Evolutionary conservation across 2,113 vertebrate species (phyloP).

Genomic region (Pomatorhinus ruficollis): DNA sequence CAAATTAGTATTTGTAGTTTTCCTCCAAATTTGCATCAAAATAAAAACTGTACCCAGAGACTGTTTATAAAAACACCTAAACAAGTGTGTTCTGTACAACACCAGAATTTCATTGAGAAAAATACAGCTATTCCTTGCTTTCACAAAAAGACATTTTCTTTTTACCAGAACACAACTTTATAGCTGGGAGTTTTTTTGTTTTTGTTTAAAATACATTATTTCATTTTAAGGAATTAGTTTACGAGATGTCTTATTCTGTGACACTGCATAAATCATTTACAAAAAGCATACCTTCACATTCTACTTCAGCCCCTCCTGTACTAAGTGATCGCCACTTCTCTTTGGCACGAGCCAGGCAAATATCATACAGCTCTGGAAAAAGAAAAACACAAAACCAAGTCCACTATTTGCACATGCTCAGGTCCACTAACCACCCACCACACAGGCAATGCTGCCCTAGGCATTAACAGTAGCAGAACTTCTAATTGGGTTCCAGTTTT

Average conservation of each 20-base stretch:
- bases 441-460: rapidly evolving
- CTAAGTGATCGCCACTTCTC: constrained; percentile 86
- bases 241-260: background rate
- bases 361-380: constrained; percentile 87
- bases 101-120: background rate
- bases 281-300: constrained; percentile 79
- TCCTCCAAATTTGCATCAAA: background rate
- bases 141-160: background rate
- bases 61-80: background rate
- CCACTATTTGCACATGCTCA: background rate
- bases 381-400: background rate
- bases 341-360: constrained; percentile 90
- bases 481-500: background rate
- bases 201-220: background rate
- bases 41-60: background rate
- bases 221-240: background rate
- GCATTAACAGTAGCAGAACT: background rate
- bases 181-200: background rate
- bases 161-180: background rate
- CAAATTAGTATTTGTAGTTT: background rate
- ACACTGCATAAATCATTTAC: background rate
- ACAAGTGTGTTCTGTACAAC: background rate
- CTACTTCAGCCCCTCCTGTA: constrained; percentile 69
- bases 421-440: background rate
- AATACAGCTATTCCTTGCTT: background rate